Base-by-base conservation (phyloP, 2,888 invertebrate genomes). In the Callinectes sapidus region DNA sequence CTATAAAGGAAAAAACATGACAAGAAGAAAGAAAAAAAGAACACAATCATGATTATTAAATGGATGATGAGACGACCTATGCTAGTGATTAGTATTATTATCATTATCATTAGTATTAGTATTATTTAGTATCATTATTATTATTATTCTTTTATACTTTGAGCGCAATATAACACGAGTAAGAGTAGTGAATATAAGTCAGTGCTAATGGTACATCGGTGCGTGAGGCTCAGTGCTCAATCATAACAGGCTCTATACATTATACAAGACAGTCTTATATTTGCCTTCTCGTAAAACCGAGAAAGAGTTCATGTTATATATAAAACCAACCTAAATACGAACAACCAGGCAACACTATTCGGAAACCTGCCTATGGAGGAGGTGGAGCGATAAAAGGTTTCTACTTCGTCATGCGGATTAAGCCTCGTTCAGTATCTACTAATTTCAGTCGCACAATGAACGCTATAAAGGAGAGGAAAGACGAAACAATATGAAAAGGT, bases 221-320 rank as follows among this genome's bases (percentile, higher is more conserved):
- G 71, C 71, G 32, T 71, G 66, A 39, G 89, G 89, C 71, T 89
- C 42, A 77, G 23, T 89, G 71, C 89, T 42, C 14, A 71, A 66
- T 66, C 39, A 23, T 42, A 28, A 55, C 42, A 42, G 54, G 71
- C 54, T 89, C 71, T 90, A 86, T 81, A 90, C 61, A 54, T 54
- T 90, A 81, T 90, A 77, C 77, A 28, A 85, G 54, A 86, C 71
- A 71, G 66, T 28, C 48, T 71, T 61, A 35, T 87, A 61, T 71
- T 32, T 18, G 28, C 92, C 86, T 89, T 92, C 92, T 89, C 92
- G 92, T 92, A 92, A 92, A 92, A 92, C 92, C 92, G 92, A 92
- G 92, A 92, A 92, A 89, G 89, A 61, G n/a, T 54, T 81, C 81
- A 81, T 81, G 81, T 81, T 81, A 71, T 87, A 66, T 87, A 42